phyloP scores from a whole-genome alignment of 1,140 invertebrate species.

The Drosophila subpulchrella region DNA sequence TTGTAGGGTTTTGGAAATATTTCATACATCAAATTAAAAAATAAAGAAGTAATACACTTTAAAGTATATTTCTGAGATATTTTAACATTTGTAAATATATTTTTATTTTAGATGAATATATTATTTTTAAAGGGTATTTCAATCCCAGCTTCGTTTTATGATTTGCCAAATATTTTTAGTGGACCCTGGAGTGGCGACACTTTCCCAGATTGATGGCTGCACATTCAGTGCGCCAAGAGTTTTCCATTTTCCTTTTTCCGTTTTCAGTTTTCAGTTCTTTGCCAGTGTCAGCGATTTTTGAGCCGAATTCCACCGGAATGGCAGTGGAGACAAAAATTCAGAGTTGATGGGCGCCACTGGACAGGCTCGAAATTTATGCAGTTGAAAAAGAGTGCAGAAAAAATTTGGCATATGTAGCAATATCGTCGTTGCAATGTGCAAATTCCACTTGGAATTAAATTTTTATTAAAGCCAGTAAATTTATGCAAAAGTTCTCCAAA shows the following conservation, averaged over 20 bases:
- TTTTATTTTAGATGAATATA: no score
- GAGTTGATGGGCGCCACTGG: constrained; percentile 72
- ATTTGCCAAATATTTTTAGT: constrained; percentile 5
- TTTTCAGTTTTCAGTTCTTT: constrained; percentile 16
- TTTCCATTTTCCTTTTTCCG: constrained; percentile 1
- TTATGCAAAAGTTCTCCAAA: constrained; percentile 57
- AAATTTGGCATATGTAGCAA: constrained; percentile 40
- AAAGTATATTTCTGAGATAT: no score
- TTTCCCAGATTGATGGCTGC: constrained; percentile 57
- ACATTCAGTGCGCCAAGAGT: constrained; percentile 33
- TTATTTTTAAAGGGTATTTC: constrained; percentile 6
- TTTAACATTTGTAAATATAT: no score
- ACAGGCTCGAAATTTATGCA: constrained; percentile 70
- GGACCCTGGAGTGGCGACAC: constrained; percentile 51
- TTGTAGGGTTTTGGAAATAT: no score
- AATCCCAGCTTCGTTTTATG: neutral
- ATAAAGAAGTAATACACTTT: no score
- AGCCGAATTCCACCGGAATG: constrained; percentile 17
- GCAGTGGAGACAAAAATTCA: constrained; percentile 34
- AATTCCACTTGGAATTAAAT: constrained; percentile 35
- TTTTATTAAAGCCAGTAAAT: constrained; percentile 50
- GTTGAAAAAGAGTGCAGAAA: constrained; percentile 37
- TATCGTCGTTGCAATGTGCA: constrained; percentile 10
- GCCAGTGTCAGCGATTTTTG: constrained; percentile 40
- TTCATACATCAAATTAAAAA: no score